Percentiles rank a stretch among this genome's conserved stretches.
phyloP scores from a whole-genome alignment of 2,113 vertebrate genomes.

The Callithrix jacchus region DNA sequence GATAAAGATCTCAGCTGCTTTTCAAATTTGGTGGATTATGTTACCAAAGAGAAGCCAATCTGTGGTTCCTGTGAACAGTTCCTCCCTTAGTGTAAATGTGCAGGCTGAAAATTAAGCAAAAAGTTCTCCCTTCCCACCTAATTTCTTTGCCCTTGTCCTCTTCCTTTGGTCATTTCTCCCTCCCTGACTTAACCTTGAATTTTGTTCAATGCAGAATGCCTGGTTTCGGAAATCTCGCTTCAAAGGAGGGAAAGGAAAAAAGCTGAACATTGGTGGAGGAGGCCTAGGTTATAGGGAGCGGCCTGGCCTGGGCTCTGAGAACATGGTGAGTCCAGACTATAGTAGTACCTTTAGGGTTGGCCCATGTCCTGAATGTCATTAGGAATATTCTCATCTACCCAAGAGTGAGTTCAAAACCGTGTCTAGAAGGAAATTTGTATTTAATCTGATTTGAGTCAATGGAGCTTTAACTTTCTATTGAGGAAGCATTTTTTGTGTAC shows the following conservation, averaged over 20 bases:
- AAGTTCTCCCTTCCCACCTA: background rate
- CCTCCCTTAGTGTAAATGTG: background rate
- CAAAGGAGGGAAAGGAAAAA: slow-evolving; percentile 97
- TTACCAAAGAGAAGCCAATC: background rate
- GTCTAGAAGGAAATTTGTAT: background rate
- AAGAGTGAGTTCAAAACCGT: background rate
- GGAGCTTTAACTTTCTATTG: background rate
- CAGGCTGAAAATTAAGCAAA: slow-evolving; percentile 7
- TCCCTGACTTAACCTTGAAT: slow-evolving; percentile 35
- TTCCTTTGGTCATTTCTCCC: background rate
- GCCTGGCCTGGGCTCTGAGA: slow-evolving; percentile 95
- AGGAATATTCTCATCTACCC: background rate
- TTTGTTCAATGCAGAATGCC: slow-evolving; percentile 87
- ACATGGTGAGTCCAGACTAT: slow-evolving; percentile 87
- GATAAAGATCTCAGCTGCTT: background rate
- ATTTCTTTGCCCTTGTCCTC: background rate
- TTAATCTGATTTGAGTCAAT: background rate
- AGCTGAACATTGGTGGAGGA: slow-evolving; percentile 95
- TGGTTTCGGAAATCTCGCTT: slow-evolving; percentile 99
- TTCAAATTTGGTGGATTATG: background rate
- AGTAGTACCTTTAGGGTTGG: background rate
- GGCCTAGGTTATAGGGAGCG: slow-evolving; percentile 96
- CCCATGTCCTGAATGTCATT: background rate
- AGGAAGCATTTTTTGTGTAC: background rate
- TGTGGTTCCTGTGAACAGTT: background rate